Conservation (phyloP, 2,797 vertebrate species). For the Gobionotothen gibberifrons region DNA sequence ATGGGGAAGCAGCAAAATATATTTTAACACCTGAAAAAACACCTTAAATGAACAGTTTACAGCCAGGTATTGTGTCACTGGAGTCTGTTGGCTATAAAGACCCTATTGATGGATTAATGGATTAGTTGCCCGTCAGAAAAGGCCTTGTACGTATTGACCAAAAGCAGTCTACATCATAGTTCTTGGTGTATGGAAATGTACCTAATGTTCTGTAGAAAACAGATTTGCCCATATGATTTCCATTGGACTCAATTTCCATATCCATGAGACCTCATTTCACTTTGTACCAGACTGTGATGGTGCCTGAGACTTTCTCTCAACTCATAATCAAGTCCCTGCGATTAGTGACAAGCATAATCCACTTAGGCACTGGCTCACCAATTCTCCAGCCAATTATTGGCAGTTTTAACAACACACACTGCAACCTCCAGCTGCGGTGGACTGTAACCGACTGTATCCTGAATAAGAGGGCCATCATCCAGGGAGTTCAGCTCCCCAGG, state of each 20-base stretch:
- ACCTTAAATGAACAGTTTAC: too few relatives aligned
- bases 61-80: too few relatives aligned
- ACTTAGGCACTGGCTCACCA: conserved; percentile 71
- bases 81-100: too few relatives aligned
- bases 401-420: conserved; percentile 60
- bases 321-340: conserved; percentile 65
- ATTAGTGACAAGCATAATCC: conserved; percentile 72
- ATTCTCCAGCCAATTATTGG: conserved; percentile 76
- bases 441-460: conserved; percentile 59
- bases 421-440: conserved; percentile 53
- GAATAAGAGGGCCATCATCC: conserved; percentile 52
- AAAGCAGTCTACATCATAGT: conserved; percentile 2
- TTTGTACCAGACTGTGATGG: conserved; percentile 35
- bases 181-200: not conserved
- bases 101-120: too few relatives aligned
- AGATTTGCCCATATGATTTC: conserved; percentile 20
- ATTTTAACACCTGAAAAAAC: too few relatives aligned
- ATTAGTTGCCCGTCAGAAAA: too few relatives aligned
- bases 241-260: conserved; percentile 41
- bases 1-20: too few relatives aligned
- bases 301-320: conserved; percentile 55
- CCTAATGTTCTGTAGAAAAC: conserved; percentile 3
- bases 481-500: conserved; percentile 63
- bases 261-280: conserved; percentile 29
- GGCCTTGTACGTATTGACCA: not conserved